These are phyloP conservation scores for Diarsia dahlii DNA, from an alignment of 2,888 invertebrate species.

Conservation along the genomic window DNA sequence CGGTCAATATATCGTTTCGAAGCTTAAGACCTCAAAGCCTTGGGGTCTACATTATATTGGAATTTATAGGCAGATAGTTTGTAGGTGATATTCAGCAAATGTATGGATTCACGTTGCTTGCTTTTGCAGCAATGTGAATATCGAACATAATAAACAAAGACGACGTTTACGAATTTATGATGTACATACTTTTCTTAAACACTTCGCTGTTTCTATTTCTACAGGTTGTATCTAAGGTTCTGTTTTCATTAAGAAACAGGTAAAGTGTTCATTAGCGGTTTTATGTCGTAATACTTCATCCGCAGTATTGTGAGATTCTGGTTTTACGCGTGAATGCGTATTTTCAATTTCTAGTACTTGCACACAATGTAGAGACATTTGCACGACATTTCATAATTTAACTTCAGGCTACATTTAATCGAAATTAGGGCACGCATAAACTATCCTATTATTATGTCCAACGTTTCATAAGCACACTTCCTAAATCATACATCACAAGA, in stretches of 20 bases:
- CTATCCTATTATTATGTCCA: slow-evolving; percentile 36
- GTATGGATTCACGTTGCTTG: slow-evolving; percentile 23
- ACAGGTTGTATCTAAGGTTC: neutral
- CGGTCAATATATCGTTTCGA: slow-evolving; percentile 47
- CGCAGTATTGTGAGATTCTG: slow-evolving; percentile 56
- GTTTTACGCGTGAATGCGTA: slow-evolving; percentile 49
- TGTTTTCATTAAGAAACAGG: slow-evolving; percentile 19
- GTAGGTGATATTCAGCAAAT: slow-evolving; percentile 50
- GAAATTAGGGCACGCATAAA: slow-evolving; percentile 55
- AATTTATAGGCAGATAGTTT: slow-evolving; percentile 59
- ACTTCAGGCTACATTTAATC: slow-evolving; percentile 40
- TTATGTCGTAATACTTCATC: slow-evolving; percentile 46
- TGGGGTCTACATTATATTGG: slow-evolving; percentile 51
- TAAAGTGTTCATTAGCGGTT: slow-evolving; percentile 37
- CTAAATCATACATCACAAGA: slow-evolving; percentile 42
- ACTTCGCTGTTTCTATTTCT: neutral
- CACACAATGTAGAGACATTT: slow-evolving; percentile 53
- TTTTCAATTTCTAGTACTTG: slow-evolving; percentile 43
- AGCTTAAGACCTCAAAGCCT: slow-evolving; percentile 56
- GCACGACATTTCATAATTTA: slow-evolving; percentile 57
- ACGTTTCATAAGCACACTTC: slow-evolving; percentile 44
- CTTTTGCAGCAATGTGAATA: slow-evolving; percentile 8
- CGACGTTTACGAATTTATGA: neutral
- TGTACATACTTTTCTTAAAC: neutral
- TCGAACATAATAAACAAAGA: slow-evolving; percentile 1